phyloP scores from a whole-genome alignment of 2,113 vertebrate species.

The Bungarus multicinctus region DNA sequence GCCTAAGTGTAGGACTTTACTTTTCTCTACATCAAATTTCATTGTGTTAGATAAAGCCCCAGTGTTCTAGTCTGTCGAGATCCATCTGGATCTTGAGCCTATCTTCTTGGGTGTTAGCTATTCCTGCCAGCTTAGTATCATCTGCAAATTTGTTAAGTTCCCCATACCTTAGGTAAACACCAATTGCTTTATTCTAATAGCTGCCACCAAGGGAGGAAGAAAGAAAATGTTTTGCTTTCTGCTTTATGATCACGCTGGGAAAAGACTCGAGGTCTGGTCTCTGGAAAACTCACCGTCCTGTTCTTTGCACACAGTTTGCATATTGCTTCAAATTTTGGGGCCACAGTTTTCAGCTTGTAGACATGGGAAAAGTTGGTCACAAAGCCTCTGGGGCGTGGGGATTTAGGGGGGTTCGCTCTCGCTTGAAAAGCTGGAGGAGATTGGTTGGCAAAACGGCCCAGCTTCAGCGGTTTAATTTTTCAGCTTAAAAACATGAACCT shows the following conservation, averaged over 20 bases:
- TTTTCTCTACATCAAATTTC: too few relatives aligned
- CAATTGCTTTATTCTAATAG: not conserved
- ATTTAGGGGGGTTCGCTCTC: not conserved
- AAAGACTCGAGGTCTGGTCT: not conserved
- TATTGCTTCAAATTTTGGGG: not conserved
- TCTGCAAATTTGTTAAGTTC: too few relatives aligned
- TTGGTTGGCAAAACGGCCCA: not conserved
- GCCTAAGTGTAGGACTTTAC: too few relatives aligned
- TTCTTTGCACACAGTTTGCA: not conserved
- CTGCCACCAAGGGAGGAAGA: not conserved
- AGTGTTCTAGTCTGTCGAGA: too few relatives aligned
- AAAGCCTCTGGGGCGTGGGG: not conserved
- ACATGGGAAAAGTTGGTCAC: not conserved
- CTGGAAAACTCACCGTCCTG: not conserved
- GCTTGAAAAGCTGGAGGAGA: not conserved
- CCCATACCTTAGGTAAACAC: not conserved
- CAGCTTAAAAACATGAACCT: not conserved
- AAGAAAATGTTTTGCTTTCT: not conserved
- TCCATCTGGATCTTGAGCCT: too few relatives aligned
- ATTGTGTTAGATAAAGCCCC: too few relatives aligned
- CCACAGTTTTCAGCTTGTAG: not conserved
- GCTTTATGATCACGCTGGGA: too few relatives aligned
- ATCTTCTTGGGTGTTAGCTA: too few relatives aligned
- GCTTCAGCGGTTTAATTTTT: not conserved
- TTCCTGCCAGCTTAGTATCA: too few relatives aligned